A percentile compares a stretch with the other conserved stretches of the same genome.
Evolutionary conservation across 1,140 invertebrate genomes (phyloP).

Genomic region (Glossosoma conforme): DNA sequence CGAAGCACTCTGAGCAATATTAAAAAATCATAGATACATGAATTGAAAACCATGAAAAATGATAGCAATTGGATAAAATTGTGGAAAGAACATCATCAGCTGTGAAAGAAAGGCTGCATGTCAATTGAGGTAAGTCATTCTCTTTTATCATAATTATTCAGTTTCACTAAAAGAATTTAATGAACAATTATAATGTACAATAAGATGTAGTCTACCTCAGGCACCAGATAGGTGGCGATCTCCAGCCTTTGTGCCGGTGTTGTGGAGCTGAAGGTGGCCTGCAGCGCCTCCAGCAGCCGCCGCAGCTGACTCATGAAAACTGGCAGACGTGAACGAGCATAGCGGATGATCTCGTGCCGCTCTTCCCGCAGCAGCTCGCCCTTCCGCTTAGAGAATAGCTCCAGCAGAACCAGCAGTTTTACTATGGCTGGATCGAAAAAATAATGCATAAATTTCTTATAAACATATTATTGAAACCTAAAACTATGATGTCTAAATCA

Average conservation of each 20-base stretch:
- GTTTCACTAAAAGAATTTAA: too few species aligned
- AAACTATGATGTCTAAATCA: not conserved
- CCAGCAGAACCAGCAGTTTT: constrained; percentile 53
- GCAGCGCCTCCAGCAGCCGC: constrained; percentile 51
- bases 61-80: too few species aligned
- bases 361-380: constrained; percentile 49
- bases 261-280: constrained; percentile 51
- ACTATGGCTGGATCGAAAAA: constrained; percentile 35
- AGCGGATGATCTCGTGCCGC: constrained; percentile 56
- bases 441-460: not conserved
- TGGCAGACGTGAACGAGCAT: constrained; percentile 55
- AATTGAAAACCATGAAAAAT: too few species aligned
- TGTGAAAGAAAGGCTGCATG: too few species aligned
- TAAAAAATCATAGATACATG: too few species aligned
- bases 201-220: constrained; percentile 42
- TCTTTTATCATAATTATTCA: too few species aligned
- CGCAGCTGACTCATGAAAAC: constrained; percentile 54
- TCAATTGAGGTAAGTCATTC: too few species aligned
- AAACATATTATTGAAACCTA: not conserved
- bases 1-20: too few species aligned
- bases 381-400: constrained; percentile 53
- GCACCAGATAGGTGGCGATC: constrained; percentile 55
- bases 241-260: constrained; percentile 50
- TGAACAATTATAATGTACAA: not conserved
- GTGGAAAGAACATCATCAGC: too few species aligned